Evolutionary conservation across 2,113 vertebrate genomes (phyloP).

Genomic region (Oostethus manadensis): DNA sequence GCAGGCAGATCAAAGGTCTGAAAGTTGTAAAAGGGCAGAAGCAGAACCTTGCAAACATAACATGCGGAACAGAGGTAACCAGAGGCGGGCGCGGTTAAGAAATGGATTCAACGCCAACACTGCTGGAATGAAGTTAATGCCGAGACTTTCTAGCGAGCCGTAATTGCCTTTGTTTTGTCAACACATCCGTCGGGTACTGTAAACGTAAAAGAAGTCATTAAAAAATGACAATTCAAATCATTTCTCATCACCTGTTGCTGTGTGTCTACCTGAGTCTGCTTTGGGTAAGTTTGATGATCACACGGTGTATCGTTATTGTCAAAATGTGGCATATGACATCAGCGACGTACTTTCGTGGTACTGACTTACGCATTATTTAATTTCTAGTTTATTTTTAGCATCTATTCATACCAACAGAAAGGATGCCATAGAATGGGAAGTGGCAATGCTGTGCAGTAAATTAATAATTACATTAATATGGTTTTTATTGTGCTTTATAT

Average conservation of each 20-base stretch:
- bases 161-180: slow-evolving; percentile 29
- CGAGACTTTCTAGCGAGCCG: background rate
- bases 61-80: slow-evolving; percentile 32
- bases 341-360: too few species aligned
- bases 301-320: background rate
- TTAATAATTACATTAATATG: background rate
- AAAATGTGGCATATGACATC: too few species aligned
- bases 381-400: background rate
- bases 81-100: slow-evolving; percentile 40
- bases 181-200: background rate
- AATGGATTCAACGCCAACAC: slow-evolving; percentile 63
- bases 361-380: too few species aligned
- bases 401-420: slow-evolving; percentile 10
- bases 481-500: background rate
- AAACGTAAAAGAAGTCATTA: background rate
- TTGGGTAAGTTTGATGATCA: slow-evolving; percentile 49
- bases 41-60: slow-evolving; percentile 34
- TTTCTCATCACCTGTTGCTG: slow-evolving; percentile 20
- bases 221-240: slow-evolving; percentile 8
- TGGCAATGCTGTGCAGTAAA: background rate
- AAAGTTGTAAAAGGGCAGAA: slow-evolving; percentile 48
- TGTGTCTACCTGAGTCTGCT: slow-evolving; percentile 30
- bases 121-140: slow-evolving; percentile 18
- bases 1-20: slow-evolving; percentile 56
- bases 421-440: slow-evolving; percentile 17